phyloP scores from a whole-genome alignment of 2,113 vertebrate species.

The Corythoichthys intestinalis region DNA sequence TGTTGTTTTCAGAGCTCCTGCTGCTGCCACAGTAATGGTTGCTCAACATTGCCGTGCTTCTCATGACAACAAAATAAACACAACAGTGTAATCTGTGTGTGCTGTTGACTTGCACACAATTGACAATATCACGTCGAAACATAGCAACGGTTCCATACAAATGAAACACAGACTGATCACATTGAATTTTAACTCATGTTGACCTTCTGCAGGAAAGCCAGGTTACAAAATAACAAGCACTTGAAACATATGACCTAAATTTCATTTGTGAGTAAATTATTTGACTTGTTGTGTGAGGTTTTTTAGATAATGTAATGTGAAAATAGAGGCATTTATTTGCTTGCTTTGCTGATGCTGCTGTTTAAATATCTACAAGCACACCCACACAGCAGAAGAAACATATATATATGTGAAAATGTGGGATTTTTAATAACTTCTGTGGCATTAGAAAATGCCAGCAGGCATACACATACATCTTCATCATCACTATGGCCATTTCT shows the following conservation, averaged over 20 bases:
- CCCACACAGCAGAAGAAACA: slow-evolving; percentile 45
- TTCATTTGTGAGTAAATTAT: not conserved
- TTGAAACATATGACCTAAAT: not conserved
- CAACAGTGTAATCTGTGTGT: slow-evolving; percentile 19
- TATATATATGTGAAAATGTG: slow-evolving; percentile 47
- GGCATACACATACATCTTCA: slow-evolving; percentile 20
- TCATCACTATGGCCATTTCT: not conserved
- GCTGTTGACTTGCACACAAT: slow-evolving; percentile 39
- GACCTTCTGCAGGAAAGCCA: slow-evolving; percentile 28
- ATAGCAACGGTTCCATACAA: slow-evolving; percentile 53
- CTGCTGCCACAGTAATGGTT: slow-evolving; percentile 5
- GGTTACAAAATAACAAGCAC: not conserved
- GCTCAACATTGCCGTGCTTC: slow-evolving; percentile 29
- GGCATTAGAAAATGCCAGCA: slow-evolving; percentile 40
- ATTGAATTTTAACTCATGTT: slow-evolving; percentile 26
- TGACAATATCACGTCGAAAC: slow-evolving; percentile 25
- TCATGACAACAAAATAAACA: slow-evolving; percentile 63
- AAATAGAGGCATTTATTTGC: not conserved
- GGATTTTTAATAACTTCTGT: slow-evolving; percentile 54
- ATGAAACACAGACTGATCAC: slow-evolving; percentile 26
- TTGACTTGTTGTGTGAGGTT: not conserved
- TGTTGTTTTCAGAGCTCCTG: not conserved
- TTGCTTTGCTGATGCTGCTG: not conserved
- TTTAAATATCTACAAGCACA: slow-evolving; percentile 1
- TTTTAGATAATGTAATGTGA: not conserved